Evolutionary conservation across 1,140 invertebrate species (phyloP).

Genomic region (Neodiprion pinetum): DNA sequence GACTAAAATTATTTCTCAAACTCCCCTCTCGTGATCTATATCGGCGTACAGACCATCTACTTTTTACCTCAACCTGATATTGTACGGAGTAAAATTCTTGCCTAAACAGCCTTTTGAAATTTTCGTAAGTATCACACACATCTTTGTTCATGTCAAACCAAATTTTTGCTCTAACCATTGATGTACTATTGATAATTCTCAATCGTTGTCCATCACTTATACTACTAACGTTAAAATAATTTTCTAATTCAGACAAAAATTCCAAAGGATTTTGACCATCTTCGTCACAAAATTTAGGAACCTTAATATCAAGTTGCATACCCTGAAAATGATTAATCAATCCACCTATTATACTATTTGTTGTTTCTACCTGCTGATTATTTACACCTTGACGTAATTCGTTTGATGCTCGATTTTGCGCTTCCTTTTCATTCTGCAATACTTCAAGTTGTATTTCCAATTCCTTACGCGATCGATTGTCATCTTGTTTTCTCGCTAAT

Average conservation of each 20-base stretch:
- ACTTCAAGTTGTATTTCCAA: neutral
- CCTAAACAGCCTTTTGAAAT: constrained; percentile 20
- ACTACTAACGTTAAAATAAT: neutral
- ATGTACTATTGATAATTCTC: neutral
- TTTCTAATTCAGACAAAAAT: neutral
- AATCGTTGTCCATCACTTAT: neutral
- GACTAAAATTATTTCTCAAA: constrained; percentile 13
- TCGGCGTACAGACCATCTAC: constrained; percentile 16
- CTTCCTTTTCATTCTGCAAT: neutral
- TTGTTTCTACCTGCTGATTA: neutral
- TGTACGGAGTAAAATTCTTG: constrained; percentile 26
- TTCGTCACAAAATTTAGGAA: neutral
- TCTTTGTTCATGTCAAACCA: neutral
- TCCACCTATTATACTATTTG: neutral
- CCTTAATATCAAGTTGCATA: neutral
- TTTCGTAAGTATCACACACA: neutral
- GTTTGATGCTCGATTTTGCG: neutral
- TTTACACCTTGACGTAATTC: neutral
- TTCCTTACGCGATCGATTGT: neutral
- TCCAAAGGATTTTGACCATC: neutral
- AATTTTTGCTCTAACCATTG: neutral
- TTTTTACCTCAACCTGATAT: constrained; percentile 20
- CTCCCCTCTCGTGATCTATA: constrained; percentile 14
- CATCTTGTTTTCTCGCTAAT: neutral
- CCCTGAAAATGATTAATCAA: neutral